Evolutionary conservation across 2,113 vertebrate genomes (phyloP).

Genomic region (Chascanopsetta lugubris): DNA sequence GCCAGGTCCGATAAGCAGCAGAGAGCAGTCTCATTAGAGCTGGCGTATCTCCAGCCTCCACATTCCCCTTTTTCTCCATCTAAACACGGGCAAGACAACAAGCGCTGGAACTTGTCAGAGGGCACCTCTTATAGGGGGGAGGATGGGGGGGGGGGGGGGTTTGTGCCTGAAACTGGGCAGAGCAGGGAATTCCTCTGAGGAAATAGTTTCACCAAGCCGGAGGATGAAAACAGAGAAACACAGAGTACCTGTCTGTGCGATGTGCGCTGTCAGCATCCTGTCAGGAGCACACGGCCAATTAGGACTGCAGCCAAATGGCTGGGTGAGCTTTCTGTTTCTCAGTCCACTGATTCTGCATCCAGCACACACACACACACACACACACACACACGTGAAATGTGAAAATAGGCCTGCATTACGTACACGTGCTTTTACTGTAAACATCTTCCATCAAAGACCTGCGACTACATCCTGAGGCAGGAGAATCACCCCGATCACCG

Average conservation of each 20-base stretch:
- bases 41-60: constrained; percentile 31
- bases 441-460: neutral
- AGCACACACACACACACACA: constrained; percentile 11
- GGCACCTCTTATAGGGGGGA: constrained; percentile 24
- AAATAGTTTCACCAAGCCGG: constrained; percentile 44
- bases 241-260: constrained; percentile 55
- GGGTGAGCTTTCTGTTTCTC: constrained; percentile 57
- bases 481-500: constrained; percentile 6
- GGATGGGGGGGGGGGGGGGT: too few relatives aligned
- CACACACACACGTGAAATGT: constrained; percentile 1
- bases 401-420: neutral
- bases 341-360: constrained; percentile 45
- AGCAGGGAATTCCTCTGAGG: constrained; percentile 53
- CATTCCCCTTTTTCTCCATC: constrained; percentile 27
- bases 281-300: constrained; percentile 68
- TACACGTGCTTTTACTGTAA: constrained; percentile 10
- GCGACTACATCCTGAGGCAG: neutral
- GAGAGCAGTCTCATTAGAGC: constrained; percentile 50
- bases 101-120: constrained; percentile 50
- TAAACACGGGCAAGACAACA: constrained; percentile 39
- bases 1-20: constrained; percentile 22
- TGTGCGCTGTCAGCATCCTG: constrained; percentile 72
- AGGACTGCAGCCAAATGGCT: constrained; percentile 67
- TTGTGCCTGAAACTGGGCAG: constrained; percentile 38
- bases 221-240: constrained; percentile 46